These are phyloP conservation scores for Sebastes iracundus DNA, from an alignment of 2,797 vertebrate species.

Conservation along the genomic window DNA sequence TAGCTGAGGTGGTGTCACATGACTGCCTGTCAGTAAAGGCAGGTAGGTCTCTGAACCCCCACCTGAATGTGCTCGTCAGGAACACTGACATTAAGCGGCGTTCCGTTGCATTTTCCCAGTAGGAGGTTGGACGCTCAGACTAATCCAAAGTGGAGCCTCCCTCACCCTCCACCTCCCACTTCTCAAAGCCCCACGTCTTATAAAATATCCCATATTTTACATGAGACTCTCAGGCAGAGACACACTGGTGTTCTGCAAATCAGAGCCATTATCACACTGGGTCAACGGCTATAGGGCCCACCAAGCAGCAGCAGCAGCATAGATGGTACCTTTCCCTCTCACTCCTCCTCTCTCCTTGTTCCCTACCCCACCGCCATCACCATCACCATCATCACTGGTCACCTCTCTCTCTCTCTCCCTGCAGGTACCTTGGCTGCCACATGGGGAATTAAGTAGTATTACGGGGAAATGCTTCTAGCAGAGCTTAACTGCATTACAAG, in stretches of 20 bases:
- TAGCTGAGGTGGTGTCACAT: background rate
- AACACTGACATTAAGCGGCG: constrained; percentile 13
- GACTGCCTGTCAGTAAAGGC: background rate
- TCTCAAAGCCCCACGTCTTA: constrained; percentile 83
- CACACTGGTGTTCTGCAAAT: constrained; percentile 92
- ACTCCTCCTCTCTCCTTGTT: background rate
- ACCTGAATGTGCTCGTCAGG: background rate
- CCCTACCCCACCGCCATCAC: background rate
- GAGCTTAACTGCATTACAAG: constrained; percentile 98
- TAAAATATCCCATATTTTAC: constrained; percentile 95
- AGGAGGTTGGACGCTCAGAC: constrained; percentile 5
- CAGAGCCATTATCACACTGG: constrained; percentile 92
- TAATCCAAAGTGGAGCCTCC: constrained; percentile 80
- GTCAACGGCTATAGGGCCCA: constrained; percentile 84
- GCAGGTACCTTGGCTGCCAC: constrained; percentile 90
- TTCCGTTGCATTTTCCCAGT: constrained; percentile 32
- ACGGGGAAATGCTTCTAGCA: constrained; percentile 92
- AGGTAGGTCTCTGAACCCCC: background rate
- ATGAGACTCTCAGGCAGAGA: constrained; percentile 86
- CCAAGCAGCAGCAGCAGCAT: constrained; percentile 79
- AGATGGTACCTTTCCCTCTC: constrained; percentile 71
- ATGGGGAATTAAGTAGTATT: constrained; percentile 97
- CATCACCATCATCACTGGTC: background rate
- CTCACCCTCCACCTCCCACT: constrained; percentile 50
- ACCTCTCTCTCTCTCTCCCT: constrained; percentile 31